Conservation (phyloP, 2,888 invertebrate species). For the Phoenoteleia sp. region DNA sequence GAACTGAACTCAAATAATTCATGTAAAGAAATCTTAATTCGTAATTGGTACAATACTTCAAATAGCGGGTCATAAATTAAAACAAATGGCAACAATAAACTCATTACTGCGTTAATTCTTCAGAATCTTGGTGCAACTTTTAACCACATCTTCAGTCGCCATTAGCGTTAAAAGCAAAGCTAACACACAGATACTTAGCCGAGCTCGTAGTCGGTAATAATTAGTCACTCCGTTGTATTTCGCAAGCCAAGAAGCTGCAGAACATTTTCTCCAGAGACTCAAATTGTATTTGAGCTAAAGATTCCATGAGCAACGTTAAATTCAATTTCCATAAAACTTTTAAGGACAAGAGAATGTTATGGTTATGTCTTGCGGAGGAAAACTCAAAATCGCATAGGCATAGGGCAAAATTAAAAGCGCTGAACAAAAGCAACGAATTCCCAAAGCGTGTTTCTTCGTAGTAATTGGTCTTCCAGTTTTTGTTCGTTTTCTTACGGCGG, state of each 20-base stretch:
- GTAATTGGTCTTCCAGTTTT: conserved; percentile 76
- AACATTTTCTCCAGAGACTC: conserved; percentile 51
- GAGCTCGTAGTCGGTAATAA: conserved; percentile 55
- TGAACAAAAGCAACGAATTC: conserved; percentile 50
- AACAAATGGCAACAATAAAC: conserved; percentile 22
- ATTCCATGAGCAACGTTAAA: conserved; percentile 51
- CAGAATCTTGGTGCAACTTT: conserved; percentile 28
- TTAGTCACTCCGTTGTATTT: conserved; percentile 59
- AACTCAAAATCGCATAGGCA: conserved; percentile 74
- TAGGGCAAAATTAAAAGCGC: conserved; percentile 17
- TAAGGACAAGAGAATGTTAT: background rate
- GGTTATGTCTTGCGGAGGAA: no score
- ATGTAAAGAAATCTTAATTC: background rate
- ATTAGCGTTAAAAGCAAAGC: conserved; percentile 70
- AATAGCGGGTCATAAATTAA: background rate
- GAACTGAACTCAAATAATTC: background rate
- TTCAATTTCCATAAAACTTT: conserved; percentile 66
- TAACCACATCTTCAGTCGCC: conserved; percentile 38
- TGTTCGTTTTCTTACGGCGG: conserved; percentile 54
- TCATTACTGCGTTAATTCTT: conserved; percentile 46
- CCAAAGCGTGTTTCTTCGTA: conserved; percentile 69
- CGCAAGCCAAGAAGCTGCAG: conserved; percentile 30
- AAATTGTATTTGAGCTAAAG: conserved; percentile 4
- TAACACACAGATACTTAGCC: conserved; percentile 55
- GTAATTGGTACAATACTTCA: background rate